Percentiles rank a stretch among this genome's conserved stretches.
phyloP scores from a whole-genome alignment of 2,888 invertebrate species.

The Hesperia comma region DNA sequence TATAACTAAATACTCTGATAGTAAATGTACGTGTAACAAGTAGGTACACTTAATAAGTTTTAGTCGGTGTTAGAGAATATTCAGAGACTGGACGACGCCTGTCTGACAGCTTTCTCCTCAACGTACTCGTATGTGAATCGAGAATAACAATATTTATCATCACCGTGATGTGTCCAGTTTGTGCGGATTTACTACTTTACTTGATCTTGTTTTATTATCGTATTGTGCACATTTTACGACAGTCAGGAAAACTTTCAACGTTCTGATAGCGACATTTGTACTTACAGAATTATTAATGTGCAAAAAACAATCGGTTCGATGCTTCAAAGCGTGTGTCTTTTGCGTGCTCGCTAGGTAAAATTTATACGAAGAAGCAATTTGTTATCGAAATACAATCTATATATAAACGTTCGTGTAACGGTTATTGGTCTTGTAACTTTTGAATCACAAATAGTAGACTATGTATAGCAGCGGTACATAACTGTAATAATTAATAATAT shows the following conservation, averaged over 20 bases:
- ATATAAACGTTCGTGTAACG: too few relatives aligned
- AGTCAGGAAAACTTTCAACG: not conserved
- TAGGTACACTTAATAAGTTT: slow-evolving; percentile 1
- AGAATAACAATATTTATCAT: slow-evolving; percentile 16
- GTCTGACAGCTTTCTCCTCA: slow-evolving; percentile 17
- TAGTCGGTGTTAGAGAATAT: slow-evolving; percentile 6
- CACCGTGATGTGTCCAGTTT: not conserved
- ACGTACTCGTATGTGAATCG: not conserved
- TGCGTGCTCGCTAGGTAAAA: not conserved
- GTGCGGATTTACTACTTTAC: not conserved
- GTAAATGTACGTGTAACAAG: slow-evolving; percentile 5
- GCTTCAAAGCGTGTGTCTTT: too few relatives aligned
- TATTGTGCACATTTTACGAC: not conserved
- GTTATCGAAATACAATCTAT: not conserved
- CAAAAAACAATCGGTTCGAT: not conserved
- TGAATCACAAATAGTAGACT: too few relatives aligned
- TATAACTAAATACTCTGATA: not conserved
- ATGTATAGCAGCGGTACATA: too few relatives aligned
- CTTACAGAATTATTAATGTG: not conserved
- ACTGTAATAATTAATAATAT: too few relatives aligned
- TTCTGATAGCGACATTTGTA: not conserved
- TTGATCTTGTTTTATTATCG: not conserved
- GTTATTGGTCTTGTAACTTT: too few relatives aligned
- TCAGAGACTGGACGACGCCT: slow-evolving; percentile 1
- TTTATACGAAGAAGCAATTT: not conserved